Conservation (phyloP, 2,797 vertebrate genomes). For the Acanthornis magna region DNA sequence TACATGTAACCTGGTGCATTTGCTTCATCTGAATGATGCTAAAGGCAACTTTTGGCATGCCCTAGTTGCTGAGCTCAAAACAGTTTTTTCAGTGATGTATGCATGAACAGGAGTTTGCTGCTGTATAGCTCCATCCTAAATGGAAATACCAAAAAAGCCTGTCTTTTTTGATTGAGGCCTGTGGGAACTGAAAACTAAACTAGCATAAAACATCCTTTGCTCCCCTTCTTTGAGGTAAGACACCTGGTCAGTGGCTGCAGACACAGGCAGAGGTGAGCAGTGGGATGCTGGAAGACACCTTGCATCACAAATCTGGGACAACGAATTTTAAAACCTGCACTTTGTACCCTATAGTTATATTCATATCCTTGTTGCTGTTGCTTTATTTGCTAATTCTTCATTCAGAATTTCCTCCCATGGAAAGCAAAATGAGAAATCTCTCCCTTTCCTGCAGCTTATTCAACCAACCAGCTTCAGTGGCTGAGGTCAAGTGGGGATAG, state of each 20-base stretch:
- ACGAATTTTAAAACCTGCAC: background rate
- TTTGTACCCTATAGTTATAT: background rate
- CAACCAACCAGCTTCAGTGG: background rate
- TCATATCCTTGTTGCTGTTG: background rate
- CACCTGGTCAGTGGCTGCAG: background rate
- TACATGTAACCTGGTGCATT: background rate
- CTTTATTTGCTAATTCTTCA: background rate
- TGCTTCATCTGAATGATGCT: background rate
- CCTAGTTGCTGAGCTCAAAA: background rate
- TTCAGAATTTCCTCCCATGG: background rate
- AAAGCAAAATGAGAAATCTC: background rate
- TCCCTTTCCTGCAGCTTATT: background rate
- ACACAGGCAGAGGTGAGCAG: background rate
- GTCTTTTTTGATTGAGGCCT: background rate
- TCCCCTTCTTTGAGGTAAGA: background rate
- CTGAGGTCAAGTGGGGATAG: background rate
- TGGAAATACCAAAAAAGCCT: background rate
- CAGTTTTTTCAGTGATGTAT: background rate
- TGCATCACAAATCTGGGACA: background rate
- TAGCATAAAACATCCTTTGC: background rate
- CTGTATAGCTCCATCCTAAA: background rate
- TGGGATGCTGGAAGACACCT: fast-evolving
- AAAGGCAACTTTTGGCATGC: background rate
- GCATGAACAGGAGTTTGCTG: background rate
- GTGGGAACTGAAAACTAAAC: background rate